Evolutionary conservation across 2,113 vertebrate genomes (phyloP), one percentile per base, ranked within the genome.

Genomic region (Scalopus aquaticus): DNA sequence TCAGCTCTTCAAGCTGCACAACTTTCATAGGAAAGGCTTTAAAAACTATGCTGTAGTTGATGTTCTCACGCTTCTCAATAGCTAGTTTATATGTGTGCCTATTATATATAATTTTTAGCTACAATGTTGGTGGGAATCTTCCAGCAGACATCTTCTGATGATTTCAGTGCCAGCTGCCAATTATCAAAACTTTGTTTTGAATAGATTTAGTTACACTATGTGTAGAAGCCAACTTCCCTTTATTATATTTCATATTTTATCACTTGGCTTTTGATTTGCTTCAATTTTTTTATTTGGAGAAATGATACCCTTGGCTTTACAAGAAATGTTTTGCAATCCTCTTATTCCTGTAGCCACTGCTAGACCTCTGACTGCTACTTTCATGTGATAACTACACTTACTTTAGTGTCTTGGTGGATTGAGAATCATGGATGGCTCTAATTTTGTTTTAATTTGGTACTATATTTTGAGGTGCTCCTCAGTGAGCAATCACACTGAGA

Each of bases 31-130:
- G 35, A 54, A n/a, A 85, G 42, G 5, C 77, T 74, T 60, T 80
- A 76, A 74, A 64, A 94, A 84, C 5, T n/a, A 32, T 58, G 62
- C 30, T 82, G 28, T 88, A 17, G 60, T 80, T 37, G 69, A 88
- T 88, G 30, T 97, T 97, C 97, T 97, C 95, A 95, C 30, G 35
- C 92, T 88, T 97, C 96, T 96, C 95, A 78, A 46, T 97, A 88
- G 88, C 92, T 73, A 88, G 92, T 92, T 97, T 93, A 73, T 56
- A 82, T 84, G 79, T 80, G 56, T 92, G 35, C 39, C 30, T 84
- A 85, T 94, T 97, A 73, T 88, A 90, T 82, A 24, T 92, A 90
- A 95, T 95, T 96, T 93, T 95, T 93, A 96, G 92, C 80, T 35
- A 90, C 67, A 56, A 92, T 46, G 2, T 82, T 95, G 80, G 95